Conservation (phyloP, 2,113 vertebrate genomes). For the Pachypanchax playfairii region DNA sequence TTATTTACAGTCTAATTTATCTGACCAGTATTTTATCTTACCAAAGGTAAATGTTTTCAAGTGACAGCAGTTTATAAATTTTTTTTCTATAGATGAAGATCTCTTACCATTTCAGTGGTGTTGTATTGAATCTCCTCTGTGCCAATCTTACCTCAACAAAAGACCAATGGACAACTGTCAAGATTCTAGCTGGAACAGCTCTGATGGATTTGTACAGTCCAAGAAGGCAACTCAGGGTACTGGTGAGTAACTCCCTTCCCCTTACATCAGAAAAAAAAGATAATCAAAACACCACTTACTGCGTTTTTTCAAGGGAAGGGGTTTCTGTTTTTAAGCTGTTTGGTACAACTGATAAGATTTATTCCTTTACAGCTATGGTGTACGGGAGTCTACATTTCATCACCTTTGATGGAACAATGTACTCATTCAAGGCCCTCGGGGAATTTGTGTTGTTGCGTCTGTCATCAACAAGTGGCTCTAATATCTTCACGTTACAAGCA, state of each 20-base stretch:
- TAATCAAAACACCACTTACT: too few relatives aligned
- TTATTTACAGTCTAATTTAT: too few relatives aligned
- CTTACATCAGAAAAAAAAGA: neutral
- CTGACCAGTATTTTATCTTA: too few relatives aligned
- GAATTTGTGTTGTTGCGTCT: conserved; percentile 83
- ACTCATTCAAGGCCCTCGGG: conserved; percentile 82
- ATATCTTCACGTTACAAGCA: conserved; percentile 86
- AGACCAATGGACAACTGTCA: conserved; percentile 80
- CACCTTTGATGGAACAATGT: conserved; percentile 81
- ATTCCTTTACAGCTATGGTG: conserved; percentile 71
- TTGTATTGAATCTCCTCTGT: conserved; percentile 78
- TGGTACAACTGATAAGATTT: neutral
- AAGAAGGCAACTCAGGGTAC: conserved; percentile 66
- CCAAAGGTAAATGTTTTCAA: neutral
- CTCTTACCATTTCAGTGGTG: conserved; percentile 85
- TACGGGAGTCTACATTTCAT: conserved; percentile 83
- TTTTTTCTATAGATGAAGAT: conserved; percentile 73
- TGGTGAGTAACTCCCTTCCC: conserved; percentile 75
- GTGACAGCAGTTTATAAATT: neutral
- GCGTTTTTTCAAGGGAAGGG: too few relatives aligned
- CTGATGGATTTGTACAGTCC: conserved; percentile 17
- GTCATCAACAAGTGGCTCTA: conserved; percentile 79
- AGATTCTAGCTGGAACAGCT: conserved; percentile 67
- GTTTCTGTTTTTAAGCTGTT: neutral
- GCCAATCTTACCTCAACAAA: conserved; percentile 78